A percentile compares a stretch with the other conserved stretches of the same genome.
These are phyloP conservation scores for Cetonia aurata DNA, from an alignment of 2,888 invertebrate genomes.

Conservation along the genomic window DNA sequence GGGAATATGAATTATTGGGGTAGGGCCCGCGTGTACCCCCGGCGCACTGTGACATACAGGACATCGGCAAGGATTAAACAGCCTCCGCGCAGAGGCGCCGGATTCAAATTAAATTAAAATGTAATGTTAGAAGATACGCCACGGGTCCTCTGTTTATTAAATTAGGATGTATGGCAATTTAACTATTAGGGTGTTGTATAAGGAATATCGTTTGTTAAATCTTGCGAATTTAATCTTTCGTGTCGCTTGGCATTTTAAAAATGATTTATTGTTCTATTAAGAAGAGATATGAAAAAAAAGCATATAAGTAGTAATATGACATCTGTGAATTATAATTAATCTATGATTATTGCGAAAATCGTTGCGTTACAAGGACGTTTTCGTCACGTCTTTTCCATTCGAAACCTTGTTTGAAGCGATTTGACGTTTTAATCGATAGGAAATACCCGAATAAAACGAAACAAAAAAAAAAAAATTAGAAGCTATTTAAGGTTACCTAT, in stretches of 20 bases:
- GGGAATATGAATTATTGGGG: conserved; percentile 55
- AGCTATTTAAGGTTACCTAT: too few species aligned
- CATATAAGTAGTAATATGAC: not conserved
- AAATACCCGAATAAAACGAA: too few species aligned
- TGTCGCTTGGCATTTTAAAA: conserved; percentile 1
- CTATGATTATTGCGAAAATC: not conserved
- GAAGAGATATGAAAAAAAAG: not conserved
- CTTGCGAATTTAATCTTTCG: conserved; percentile 19
- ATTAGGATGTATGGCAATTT: conserved; percentile 57
- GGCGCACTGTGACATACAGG: conserved; percentile 56
- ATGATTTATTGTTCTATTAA: not conserved
- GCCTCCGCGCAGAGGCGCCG: conserved; percentile 53
- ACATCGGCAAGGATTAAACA: conserved; percentile 61
- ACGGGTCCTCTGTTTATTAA: conserved; percentile 60
- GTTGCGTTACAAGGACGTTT: not conserved
- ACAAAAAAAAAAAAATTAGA: too few species aligned
- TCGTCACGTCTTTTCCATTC: not conserved
- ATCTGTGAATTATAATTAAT: not conserved
- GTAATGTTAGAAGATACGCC: conserved; percentile 62
- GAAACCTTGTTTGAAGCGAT: not conserved
- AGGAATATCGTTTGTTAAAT: conserved; percentile 42
- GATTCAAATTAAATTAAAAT: conserved; percentile 65
- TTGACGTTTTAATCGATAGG: conserved; percentile 24
- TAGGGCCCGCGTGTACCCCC: conserved; percentile 47
- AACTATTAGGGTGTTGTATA: conserved; percentile 36